A percentile compares a stretch with the other conserved stretches of the same genome.
Conservation (phyloP, 1,140 invertebrate genomes). For the Lasaia peninsularis region DNA sequence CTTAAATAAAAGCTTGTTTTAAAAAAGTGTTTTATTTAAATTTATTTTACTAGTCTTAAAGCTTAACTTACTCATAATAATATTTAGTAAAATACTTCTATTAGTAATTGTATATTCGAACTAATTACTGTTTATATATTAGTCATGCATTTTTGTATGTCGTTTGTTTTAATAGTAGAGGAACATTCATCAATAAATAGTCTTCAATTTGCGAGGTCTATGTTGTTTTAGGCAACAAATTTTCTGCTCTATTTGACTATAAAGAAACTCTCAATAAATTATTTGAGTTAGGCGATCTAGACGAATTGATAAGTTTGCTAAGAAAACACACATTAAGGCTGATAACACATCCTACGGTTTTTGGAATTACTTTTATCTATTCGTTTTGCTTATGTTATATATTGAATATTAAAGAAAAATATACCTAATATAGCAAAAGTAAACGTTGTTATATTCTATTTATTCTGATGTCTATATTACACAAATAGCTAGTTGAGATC, state of each 20-base stretch:
- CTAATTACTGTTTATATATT: background rate
- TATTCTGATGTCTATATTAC: too few species aligned
- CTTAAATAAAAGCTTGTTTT: too few species aligned
- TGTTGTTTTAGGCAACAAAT: slow-evolving; percentile 18
- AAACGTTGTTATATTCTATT: too few species aligned
- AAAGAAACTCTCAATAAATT: slow-evolving; percentile 15
- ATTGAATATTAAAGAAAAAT: too few species aligned
- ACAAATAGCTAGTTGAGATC: too few species aligned
- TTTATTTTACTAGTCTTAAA: too few species aligned
- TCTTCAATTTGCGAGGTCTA: background rate
- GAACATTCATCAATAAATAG: background rate
- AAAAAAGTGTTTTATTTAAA: too few species aligned
- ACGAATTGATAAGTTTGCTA: slow-evolving; percentile 19
- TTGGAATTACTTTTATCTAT: too few species aligned
- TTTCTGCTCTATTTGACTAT: slow-evolving; percentile 15
- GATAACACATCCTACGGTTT: background rate
- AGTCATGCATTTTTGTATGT: background rate
- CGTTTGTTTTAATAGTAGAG: background rate
- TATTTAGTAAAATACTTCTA: too few species aligned
- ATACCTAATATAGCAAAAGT: too few species aligned
- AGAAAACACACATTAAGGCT: slow-evolving; percentile 13
- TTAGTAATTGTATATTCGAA: background rate
- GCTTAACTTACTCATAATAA: too few species aligned
- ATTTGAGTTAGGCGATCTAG: slow-evolving; percentile 18
- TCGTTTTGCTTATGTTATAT: too few species aligned